Evolutionary conservation across 2,797 vertebrate genomes (phyloP).

Genomic region (Prunella strophiata): DNA sequence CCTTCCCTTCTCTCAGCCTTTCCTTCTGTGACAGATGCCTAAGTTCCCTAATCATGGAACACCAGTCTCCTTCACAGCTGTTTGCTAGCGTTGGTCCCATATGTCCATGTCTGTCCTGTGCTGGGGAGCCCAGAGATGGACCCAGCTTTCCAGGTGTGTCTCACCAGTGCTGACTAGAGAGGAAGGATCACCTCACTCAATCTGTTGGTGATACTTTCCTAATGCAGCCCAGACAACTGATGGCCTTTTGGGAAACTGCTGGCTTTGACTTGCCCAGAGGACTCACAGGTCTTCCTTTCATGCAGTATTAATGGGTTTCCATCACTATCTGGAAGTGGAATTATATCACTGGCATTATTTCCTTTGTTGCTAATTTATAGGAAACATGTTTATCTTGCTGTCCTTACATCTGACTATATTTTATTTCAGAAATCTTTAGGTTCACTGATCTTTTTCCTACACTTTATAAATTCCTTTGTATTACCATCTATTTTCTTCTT

Average conservation of each 20-base stretch:
- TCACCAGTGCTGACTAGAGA: no score
- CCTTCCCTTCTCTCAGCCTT: background rate
- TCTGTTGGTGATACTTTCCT: no score
- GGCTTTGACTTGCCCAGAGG: background rate
- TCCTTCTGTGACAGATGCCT: background rate
- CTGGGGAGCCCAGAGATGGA: background rate
- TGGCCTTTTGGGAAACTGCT: background rate
- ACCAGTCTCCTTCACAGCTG: background rate
- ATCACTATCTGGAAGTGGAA: background rate
- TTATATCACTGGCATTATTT: background rate
- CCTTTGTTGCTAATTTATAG: background rate
- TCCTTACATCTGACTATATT: background rate
- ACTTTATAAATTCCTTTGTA: background rate
- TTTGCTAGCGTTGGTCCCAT: fast-evolving
- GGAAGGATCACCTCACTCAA: background rate
- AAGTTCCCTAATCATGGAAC: background rate
- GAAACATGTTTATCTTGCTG: background rate
- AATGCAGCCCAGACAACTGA: background rate
- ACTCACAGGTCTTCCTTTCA: background rate
- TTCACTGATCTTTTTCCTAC: background rate
- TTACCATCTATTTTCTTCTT: background rate
- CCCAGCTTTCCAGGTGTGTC: no score
- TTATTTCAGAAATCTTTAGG: background rate
- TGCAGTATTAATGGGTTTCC: background rate
- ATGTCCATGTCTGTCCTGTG: background rate